Evolutionary conservation across 2,113 vertebrate species (phyloP).

Genomic region (Empidonax alnorum): DNA sequence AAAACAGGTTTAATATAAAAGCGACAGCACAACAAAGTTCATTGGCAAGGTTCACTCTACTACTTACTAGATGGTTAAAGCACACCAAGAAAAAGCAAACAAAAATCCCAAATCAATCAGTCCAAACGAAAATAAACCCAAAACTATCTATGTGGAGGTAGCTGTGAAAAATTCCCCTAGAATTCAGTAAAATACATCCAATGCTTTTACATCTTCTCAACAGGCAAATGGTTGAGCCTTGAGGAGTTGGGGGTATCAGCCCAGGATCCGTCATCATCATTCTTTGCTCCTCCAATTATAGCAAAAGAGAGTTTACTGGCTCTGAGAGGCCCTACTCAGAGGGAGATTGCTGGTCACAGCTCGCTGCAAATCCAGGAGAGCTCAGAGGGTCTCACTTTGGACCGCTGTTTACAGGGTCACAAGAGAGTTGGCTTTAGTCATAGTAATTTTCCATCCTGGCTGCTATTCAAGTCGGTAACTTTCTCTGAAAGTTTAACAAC

Average conservation of each 20-base stretch:
- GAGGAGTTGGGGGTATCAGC: not conserved
- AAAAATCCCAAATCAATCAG: not conserved
- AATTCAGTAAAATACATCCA: not conserved
- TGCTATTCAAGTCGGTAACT: no score
- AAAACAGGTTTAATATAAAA: no score
- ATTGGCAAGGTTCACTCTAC: no score
- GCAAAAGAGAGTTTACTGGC: no score
- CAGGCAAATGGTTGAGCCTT: rapidly evolving
- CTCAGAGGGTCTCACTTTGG: not conserved
- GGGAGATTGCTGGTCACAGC: not conserved
- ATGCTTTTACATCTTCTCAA: not conserved
- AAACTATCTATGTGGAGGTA: no score
- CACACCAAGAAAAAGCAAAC: not conserved
- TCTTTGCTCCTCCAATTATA: rapidly evolving
- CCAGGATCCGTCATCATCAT: no score
- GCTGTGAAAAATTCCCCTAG: not conserved
- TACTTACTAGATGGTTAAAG: not conserved
- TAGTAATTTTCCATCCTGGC: no score
- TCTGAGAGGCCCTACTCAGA: no score
- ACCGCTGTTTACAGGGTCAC: not conserved
- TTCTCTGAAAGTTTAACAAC: no score
- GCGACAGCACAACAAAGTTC: no score
- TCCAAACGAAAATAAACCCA: not conserved
- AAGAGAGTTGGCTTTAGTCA: not conserved
- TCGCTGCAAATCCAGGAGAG: rapidly evolving